phyloP scores from a whole-genome alignment of 1,140 invertebrate species.

The Chymomyza costata region DNA sequence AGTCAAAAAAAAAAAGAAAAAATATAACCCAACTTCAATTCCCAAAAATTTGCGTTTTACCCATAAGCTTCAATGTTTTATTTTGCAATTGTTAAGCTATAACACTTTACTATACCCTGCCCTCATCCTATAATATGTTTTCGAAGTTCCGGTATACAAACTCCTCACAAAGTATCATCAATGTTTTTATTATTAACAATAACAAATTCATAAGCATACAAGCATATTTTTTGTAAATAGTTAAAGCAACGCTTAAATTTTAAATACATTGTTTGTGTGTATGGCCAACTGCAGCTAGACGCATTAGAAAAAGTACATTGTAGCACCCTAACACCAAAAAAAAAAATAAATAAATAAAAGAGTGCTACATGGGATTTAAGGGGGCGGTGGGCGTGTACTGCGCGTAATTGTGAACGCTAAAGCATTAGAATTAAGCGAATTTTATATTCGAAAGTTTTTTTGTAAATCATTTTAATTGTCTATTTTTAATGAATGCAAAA shows the following conservation, averaged over 20 bases:
- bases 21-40: too few species aligned
- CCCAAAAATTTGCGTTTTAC: too few species aligned
- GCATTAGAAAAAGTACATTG: too few species aligned
- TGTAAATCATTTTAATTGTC: slow-evolving; percentile 73
- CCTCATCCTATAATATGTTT: slow-evolving; percentile 28
- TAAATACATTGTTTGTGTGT: slow-evolving; percentile 45
- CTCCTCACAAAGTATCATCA: slow-evolving; percentile 47
- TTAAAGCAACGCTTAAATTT: slow-evolving; percentile 60
- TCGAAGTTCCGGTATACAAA: slow-evolving; percentile 42
- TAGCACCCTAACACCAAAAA: slow-evolving; percentile 20
- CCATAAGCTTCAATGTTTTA: slow-evolving; percentile 50
- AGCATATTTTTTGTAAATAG: slow-evolving; percentile 69
- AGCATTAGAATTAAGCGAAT: slow-evolving; percentile 66
- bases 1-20: too few species aligned
- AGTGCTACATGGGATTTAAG: neutral
- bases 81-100: slow-evolving; percentile 66
- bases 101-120: slow-evolving; percentile 33
- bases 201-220: slow-evolving; percentile 33
- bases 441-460: slow-evolving; percentile 69
- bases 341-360: too few species aligned
- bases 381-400: slow-evolving; percentile 26
- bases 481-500: slow-evolving; percentile 54
- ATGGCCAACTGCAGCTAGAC: slow-evolving; percentile 54
- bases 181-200: slow-evolving; percentile 41
- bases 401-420: slow-evolving; percentile 65